Evolutionary conservation across 1,140 invertebrate genomes (phyloP).

Genomic region (Platyscapa corneri): DNA sequence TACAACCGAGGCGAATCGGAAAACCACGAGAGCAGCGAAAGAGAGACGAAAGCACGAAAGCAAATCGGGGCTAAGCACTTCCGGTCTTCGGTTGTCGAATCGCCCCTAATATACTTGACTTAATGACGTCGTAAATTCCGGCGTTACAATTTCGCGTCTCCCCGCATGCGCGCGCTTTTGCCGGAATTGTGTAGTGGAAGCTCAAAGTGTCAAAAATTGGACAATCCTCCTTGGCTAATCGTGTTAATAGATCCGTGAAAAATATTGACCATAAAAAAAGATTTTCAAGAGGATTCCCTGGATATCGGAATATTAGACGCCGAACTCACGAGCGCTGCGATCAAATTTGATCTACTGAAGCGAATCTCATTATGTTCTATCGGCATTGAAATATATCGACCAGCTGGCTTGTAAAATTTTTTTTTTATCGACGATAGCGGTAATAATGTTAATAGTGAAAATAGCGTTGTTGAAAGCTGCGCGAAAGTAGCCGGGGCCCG

Average conservation of each 20-base stretch:
- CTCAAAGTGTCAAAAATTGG: constrained; percentile 43
- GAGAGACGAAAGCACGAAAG: constrained; percentile 41
- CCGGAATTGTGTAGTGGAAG: constrained; percentile 11
- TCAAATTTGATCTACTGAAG: constrained; percentile 2
- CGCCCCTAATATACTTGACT: constrained; percentile 57
- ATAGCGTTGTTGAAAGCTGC: too few species aligned
- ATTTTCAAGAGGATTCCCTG: background rate
- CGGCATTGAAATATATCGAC: background rate
- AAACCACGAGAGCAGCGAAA: constrained; percentile 42
- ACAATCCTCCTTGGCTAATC: constrained; percentile 33
- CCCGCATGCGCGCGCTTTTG: background rate
- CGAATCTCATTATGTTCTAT: constrained; percentile 15
- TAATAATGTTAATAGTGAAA: background rate
- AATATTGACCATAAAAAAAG: constrained; percentile 26
- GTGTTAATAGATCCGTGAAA: constrained; percentile 44
- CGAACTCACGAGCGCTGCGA: background rate
- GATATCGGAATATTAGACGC: background rate
- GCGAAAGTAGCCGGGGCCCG: too few species aligned
- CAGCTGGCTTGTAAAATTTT: background rate
- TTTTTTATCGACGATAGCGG: background rate
- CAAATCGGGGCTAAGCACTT: constrained; percentile 68
- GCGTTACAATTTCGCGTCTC: background rate
- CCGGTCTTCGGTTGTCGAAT: constrained; percentile 57
- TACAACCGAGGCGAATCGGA: constrained; percentile 65
- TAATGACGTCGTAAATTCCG: constrained; percentile 60